These are phyloP conservation scores for Pheosia gnoma DNA, from an alignment of 2,888 invertebrate genomes.

Conservation along the genomic window DNA sequence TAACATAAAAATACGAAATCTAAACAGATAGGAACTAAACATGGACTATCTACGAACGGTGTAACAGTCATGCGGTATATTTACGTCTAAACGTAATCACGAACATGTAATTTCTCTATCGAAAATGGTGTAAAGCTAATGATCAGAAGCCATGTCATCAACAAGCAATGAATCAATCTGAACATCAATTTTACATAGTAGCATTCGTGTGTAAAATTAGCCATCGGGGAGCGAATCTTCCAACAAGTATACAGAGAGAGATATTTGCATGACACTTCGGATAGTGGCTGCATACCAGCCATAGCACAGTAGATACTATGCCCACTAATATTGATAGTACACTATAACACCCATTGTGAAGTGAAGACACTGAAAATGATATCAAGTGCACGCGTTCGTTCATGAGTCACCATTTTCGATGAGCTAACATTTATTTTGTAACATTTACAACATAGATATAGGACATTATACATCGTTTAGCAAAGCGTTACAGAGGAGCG, in stretches of 20 bases:
- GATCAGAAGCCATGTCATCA: slow-evolving; percentile 57
- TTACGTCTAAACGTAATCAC: slow-evolving; percentile 44
- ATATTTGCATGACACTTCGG: slow-evolving; percentile 37
- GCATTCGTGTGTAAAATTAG: slow-evolving; percentile 61
- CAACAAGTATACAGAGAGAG: slow-evolving; percentile 45
- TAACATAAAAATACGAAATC: slow-evolving; percentile 17
- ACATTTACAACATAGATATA: slow-evolving; percentile 70
- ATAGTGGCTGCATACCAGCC: slow-evolving; percentile 48
- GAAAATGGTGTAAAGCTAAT: slow-evolving; percentile 75
- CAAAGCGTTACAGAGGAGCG: slow-evolving; percentile 69
- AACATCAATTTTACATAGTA: slow-evolving; percentile 75
- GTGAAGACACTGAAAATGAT: slow-evolving; percentile 38
- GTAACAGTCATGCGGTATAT: slow-evolving; percentile 47
- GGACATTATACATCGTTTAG: slow-evolving; percentile 59
- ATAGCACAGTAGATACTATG: slow-evolving; percentile 47
- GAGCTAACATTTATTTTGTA: slow-evolving; percentile 40
- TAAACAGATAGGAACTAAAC: slow-evolving; percentile 33
- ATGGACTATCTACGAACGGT: slow-evolving; percentile 26
- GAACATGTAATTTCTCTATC: slow-evolving; percentile 54
- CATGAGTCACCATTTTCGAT: slow-evolving; percentile 59
- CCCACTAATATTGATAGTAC: slow-evolving; percentile 30
- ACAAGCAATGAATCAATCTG: slow-evolving; percentile 63
- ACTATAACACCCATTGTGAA: too few species aligned
- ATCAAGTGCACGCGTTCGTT: slow-evolving; percentile 42
- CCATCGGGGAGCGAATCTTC: slow-evolving; percentile 43